These are phyloP conservation scores for Clitarchus hookeri DNA, from an alignment of 2,888 invertebrate species.

Conservation along the genomic window DNA sequence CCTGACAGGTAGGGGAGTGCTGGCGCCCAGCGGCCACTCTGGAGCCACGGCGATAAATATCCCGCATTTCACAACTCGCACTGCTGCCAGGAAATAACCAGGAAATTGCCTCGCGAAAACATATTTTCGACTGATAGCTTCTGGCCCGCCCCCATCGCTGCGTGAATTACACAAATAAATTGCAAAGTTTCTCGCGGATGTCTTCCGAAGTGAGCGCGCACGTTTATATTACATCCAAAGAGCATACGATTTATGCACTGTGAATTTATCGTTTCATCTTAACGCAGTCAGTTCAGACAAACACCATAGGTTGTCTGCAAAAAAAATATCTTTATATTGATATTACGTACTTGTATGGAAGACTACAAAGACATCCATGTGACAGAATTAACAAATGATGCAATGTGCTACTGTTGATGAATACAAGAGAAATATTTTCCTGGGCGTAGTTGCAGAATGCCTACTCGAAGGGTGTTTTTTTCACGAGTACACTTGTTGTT, in stretches of 20 bases:
- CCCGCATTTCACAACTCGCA: not conserved
- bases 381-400: too few species aligned
- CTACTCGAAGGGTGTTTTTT: too few species aligned
- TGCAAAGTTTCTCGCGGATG: not conserved
- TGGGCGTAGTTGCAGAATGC: too few species aligned
- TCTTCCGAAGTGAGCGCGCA: not conserved
- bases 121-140: constrained; percentile 6
- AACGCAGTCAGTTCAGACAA: too few species aligned
- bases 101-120: constrained; percentile 14
- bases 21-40: not conserved
- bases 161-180: not conserved
- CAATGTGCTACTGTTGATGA: too few species aligned
- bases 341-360: too few species aligned
- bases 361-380: too few species aligned
- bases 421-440: too few species aligned
- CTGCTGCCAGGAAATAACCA: constrained; percentile 9
- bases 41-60: not conserved
- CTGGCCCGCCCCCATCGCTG: not conserved
- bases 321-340: too few species aligned
- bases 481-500: too few species aligned
- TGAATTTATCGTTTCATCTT: too few species aligned
- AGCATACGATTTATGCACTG: not conserved
- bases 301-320: too few species aligned
- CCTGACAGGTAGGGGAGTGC: not conserved
- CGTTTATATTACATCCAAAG: not conserved